Evolutionary conservation across 2,113 vertebrate species (phyloP).

Genomic region (Hymenochirus boettgeri): DNA sequence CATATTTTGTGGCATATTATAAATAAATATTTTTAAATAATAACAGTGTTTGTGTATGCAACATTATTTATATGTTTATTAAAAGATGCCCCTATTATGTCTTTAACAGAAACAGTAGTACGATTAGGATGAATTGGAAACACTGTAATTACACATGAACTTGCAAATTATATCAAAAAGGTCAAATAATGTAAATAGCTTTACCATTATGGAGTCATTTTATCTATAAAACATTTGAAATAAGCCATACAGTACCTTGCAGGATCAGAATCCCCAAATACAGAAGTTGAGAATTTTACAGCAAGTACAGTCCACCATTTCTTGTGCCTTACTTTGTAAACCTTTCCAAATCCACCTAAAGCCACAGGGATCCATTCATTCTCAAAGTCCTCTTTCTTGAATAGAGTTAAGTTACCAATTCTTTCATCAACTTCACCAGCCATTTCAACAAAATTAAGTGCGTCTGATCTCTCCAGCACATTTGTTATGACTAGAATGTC

Average conservation of each 20-base stretch:
- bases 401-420: slow-evolving; percentile 51
- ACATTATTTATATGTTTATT: no score
- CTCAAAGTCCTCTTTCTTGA: slow-evolving; percentile 74
- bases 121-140: no score
- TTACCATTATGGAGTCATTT: no score
- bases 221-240: no score
- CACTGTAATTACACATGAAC: no score
- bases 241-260: slow-evolving; percentile 11
- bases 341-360: slow-evolving; percentile 66
- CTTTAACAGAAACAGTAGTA: no score
- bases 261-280: slow-evolving; percentile 45
- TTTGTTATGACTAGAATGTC: neutral
- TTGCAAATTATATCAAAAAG: no score
- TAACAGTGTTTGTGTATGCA: no score
- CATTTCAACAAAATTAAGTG: slow-evolving; percentile 33
- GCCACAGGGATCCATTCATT: slow-evolving; percentile 67
- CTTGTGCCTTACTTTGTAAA: slow-evolving; percentile 76
- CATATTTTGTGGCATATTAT: no score
- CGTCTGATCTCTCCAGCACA: slow-evolving; percentile 1
- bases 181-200: no score
- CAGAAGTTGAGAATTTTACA: slow-evolving; percentile 62
- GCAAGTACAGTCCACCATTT: slow-evolving; percentile 64
- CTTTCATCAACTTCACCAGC: neutral
- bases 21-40: no score
- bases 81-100: no score